Conservation (phyloP, 1,140 invertebrate genomes). For the Hormaphis cornu region DNA sequence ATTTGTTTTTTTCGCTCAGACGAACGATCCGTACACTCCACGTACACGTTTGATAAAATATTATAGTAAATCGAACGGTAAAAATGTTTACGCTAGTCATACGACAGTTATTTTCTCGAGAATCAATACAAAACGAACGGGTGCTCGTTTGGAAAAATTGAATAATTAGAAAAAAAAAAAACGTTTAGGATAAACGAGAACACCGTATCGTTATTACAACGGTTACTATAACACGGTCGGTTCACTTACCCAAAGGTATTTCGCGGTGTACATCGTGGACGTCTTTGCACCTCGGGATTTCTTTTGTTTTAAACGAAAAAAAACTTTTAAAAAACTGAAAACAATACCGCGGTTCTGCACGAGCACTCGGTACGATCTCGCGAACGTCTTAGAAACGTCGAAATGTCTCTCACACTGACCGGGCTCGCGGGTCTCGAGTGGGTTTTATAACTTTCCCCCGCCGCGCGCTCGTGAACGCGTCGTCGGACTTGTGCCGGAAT, state of each 20-base stretch:
- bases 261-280: neutral
- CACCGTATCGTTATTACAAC: neutral
- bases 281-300: neutral
- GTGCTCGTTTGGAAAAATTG: too few species aligned
- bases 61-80: too few species aligned
- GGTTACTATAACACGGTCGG: neutral
- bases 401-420: conserved; percentile 10
- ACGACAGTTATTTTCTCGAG: too few species aligned
- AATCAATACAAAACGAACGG: neutral
- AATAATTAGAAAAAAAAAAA: too few species aligned
- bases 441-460: conserved; percentile 32
- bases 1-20: too few species aligned
- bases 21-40: too few species aligned
- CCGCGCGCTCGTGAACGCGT: neutral
- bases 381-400: conserved; percentile 19
- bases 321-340: neutral
- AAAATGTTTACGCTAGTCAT: too few species aligned
- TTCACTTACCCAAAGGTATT: conserved; percentile 12
- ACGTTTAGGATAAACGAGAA: neutral
- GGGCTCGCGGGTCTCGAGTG: neutral
- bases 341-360: neutral
- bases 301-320: neutral
- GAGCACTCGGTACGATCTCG: neutral
- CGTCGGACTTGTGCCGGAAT: neutral
- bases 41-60: too few species aligned